phyloP scores from a whole-genome alignment of 2,888 invertebrate genomes.

The Meta bourneti region DNA sequence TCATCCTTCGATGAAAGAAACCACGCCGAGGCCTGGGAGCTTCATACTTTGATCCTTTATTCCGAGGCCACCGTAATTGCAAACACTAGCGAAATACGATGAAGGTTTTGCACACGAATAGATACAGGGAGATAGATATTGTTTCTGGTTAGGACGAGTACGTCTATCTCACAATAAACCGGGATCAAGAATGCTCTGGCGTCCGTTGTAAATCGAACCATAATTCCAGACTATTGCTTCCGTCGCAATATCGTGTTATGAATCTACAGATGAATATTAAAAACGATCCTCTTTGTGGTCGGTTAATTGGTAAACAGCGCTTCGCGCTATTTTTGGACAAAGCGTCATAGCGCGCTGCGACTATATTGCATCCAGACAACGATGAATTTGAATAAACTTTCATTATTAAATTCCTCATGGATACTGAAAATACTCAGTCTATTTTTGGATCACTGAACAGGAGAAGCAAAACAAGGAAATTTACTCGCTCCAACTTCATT shows the following conservation, averaged over 20 bases:
- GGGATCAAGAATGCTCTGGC: conserved; percentile 22
- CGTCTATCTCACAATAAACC: conserved; percentile 41
- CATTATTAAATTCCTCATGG: conserved; percentile 48
- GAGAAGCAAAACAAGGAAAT: conserved; percentile 47
- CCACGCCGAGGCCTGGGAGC: conserved; percentile 28
- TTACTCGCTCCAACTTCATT: conserved; percentile 36
- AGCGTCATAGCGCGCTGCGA: neutral
- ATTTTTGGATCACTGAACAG: conserved; percentile 32
- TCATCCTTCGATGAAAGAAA: conserved; percentile 44
- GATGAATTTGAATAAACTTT: conserved; percentile 31
- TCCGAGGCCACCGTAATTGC: conserved; percentile 48
- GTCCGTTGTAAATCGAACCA: conserved; percentile 40
- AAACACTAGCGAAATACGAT: conserved; percentile 31
- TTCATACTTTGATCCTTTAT: conserved; percentile 49
- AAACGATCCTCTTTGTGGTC: conserved; percentile 25
- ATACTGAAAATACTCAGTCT: conserved; percentile 43
- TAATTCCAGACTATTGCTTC: conserved; percentile 32
- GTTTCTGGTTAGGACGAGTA: conserved; percentile 38
- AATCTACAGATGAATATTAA: conserved; percentile 49
- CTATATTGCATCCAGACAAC: conserved; percentile 5
- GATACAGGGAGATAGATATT: conserved; percentile 8
- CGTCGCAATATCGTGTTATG: conserved; percentile 32
- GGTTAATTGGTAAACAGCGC: conserved; percentile 37
- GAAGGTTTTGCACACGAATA: conserved; percentile 35
- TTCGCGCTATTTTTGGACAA: conserved; percentile 33